These are phyloP conservation scores for Sardinella longiceps DNA, from an alignment of 2,797 vertebrate species.

Conservation along the genomic window DNA sequence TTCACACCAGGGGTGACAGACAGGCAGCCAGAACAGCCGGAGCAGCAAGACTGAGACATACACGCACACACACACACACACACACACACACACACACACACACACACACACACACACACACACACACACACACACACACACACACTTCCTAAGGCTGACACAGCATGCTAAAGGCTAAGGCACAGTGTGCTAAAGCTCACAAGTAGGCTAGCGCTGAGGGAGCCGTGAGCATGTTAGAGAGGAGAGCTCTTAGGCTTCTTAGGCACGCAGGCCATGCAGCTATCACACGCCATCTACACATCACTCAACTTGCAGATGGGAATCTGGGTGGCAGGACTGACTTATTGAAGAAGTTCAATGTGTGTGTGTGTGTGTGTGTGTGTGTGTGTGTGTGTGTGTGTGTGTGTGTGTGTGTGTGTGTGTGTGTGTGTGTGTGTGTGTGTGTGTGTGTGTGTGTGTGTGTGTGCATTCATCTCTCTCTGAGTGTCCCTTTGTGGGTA, in stretches of 20 bases:
- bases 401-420: not conserved
- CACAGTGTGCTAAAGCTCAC: not conserved
- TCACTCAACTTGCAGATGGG: not conserved
- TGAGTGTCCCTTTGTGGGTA: not conserved
- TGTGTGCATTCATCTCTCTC: not conserved
- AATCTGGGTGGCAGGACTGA: not conserved
- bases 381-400: not conserved
- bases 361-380: not conserved
- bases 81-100: too few relatives aligned
- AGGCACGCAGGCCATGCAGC: not conserved
- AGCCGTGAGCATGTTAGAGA: not conserved
- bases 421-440: too few relatives aligned
- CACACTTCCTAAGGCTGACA: too few relatives aligned
- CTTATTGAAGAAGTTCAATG: not conserved
- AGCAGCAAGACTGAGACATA: too few relatives aligned
- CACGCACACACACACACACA: too few relatives aligned
- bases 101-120: too few relatives aligned
- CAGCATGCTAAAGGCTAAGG: too few relatives aligned
- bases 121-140: too few relatives aligned
- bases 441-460: not conserved
- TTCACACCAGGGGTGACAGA: conserved; percentile 8
- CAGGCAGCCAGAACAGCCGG: not conserved
- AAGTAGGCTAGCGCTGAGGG: not conserved
- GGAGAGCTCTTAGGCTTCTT: too few relatives aligned
- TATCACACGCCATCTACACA: not conserved